Evolutionary conservation across 2,113 vertebrate genomes (phyloP), one percentile per base, ranked within the genome.

Genomic region (Lagopus muta): DNA sequence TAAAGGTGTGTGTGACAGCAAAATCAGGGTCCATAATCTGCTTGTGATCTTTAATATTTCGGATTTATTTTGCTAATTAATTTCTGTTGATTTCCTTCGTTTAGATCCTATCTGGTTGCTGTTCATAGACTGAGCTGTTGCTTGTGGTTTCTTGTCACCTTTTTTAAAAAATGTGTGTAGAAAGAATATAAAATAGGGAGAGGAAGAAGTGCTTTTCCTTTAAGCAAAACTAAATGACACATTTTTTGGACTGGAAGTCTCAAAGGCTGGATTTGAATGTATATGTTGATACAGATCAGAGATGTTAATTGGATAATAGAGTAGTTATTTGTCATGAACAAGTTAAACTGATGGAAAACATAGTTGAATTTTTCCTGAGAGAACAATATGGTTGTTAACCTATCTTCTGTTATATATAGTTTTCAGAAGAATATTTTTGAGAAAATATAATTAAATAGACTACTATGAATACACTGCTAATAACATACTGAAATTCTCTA

Each of bases 151-250:
- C 87, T 74, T 79, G 34, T 57, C 54, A 42, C 19, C 2, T 40
- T 66, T 42, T 28, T 32, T 8, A 12, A 0, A 32, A 84, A 47
- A 28, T 42, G 0, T 13, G 0, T 8, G 1, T 55, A 28, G 34
- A 38, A 82, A 38, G 7, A 71, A 1, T 67, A 32, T 47, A 8
- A 85, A 25, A 5, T 69, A 7, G 24, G 36, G 36, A 38, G 24
- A 62, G 24, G 7, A 22, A 55, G 69, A 13, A 64, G 19, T 21
- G 13, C 18, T 54, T 62, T 42, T 34, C 36, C 6, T 54, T 58
- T 20, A 36, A 67, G 19, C 24, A 40, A 45, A 48, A n/a, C 10
- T 52, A 10, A 82, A 52, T 30, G 11, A 20, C 5, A 8, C 3
- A 3, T 80, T 28, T 90, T 90, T 47, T 89, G 8, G 69, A 50